phyloP scores from a whole-genome alignment of 2,113 vertebrate species.

The Nerophis lumbriciformis region DNA sequence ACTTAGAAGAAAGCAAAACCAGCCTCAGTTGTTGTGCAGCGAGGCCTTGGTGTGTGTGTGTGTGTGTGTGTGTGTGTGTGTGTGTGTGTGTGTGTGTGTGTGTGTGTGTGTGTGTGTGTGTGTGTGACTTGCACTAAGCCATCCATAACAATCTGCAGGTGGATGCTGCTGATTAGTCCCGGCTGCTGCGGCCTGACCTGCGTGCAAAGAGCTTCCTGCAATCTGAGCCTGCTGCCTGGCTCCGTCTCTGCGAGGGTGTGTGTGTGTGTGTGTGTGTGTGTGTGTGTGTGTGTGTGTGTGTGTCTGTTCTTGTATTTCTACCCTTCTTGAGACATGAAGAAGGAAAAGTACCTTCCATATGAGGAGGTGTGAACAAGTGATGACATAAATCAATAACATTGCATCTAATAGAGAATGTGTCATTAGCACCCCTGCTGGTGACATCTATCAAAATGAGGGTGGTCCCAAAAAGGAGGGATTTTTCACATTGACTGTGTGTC shows the following conservation, averaged over 20 bases:
- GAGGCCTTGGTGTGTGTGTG: background rate
- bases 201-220: slow-evolving; percentile 75
- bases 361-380: no score
- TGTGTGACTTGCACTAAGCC: slow-evolving; percentile 64
- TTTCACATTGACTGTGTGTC: no score
- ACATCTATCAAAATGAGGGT: no score
- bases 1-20: background rate
- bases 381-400: no score
- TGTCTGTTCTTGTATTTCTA: background rate
- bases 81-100: no score
- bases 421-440: no score
- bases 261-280: slow-evolving; percentile 13
- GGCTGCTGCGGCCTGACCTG: slow-evolving; percentile 70
- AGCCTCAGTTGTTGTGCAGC: slow-evolving; percentile 18
- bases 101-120: background rate
- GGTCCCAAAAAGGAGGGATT: no score
- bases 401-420: no score
- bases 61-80: no score
- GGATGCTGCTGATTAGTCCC: slow-evolving; percentile 73
- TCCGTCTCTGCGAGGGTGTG: slow-evolving; percentile 10
- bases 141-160: slow-evolving; percentile 77
- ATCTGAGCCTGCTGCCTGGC: slow-evolving; percentile 57
- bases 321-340: no score
- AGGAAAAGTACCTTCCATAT: no score
- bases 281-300: slow-evolving; percentile 37